Evolutionary conservation across 2,888 invertebrate species (phyloP).

Genomic region (Apamea sordens): DNA sequence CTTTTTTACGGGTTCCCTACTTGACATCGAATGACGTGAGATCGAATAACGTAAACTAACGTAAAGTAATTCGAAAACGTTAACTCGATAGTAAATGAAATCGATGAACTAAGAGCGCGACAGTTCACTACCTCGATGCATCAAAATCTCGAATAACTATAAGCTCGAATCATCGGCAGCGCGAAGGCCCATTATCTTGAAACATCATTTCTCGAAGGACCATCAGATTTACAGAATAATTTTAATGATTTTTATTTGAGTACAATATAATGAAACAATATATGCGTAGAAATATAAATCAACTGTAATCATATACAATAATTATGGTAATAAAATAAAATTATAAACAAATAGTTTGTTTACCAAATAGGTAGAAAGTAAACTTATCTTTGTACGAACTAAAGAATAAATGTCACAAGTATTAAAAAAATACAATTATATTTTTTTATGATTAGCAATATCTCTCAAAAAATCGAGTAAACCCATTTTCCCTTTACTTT

Average conservation of each 20-base stretch:
- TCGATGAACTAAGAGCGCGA: neutral
- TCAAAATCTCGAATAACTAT: neutral
- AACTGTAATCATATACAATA: neutral
- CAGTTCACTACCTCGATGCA: neutral
- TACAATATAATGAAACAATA: neutral
- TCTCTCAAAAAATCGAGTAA: neutral
- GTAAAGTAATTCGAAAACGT: neutral
- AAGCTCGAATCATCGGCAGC: too few species aligned
- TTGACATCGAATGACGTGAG: neutral
- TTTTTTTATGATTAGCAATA: neutral
- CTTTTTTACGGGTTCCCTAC: neutral
- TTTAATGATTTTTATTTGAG: neutral
- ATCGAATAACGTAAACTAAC: conserved; percentile 24
- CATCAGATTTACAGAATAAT: too few species aligned
- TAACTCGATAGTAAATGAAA: neutral
- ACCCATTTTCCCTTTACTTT: neutral
- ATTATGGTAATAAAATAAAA: too few species aligned
- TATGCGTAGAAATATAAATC: neutral
- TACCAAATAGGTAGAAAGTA: too few species aligned
- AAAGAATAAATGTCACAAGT: too few species aligned
- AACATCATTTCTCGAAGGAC: too few species aligned
- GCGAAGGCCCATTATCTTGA: too few species aligned
- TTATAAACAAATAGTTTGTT: too few species aligned
- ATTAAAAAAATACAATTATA: neutral
- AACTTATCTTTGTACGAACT: too few species aligned